Evolutionary conservation across 2,797 vertebrate genomes (phyloP), one percentile per base, ranked within the genome.

Genomic region (Malacoctenus gilli): DNA sequence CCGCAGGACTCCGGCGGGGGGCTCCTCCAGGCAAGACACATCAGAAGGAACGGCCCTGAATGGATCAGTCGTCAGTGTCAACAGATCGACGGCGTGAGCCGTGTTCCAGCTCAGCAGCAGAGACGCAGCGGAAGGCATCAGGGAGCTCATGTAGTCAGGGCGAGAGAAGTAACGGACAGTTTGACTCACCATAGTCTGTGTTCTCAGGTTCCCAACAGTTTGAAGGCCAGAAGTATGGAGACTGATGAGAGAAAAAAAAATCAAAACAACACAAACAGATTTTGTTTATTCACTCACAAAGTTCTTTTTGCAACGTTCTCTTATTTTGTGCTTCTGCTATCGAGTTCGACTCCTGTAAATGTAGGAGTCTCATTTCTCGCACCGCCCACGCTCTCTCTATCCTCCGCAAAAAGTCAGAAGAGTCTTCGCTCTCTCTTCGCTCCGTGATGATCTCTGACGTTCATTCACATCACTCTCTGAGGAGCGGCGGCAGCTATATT

Each of bases 181-280:
- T 16, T 79, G 73, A 86, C 94, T 94, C 81, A 98, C 96, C 96
- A 28, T 98, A 98, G 83, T 98, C 96, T 22, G 95, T 98, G 85
- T 97, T 98, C 85, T 98, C 96, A 9, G 96, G 96, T 85, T 97
- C 96, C 96, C 96, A 98, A 79, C 95, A 97, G 86, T 97, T 96
- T 31, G 96, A 97, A 81, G 95, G 95, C 95, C 96, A 98, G 80
- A 96, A 97, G 77, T 96, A 98, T 0, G 95, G 95, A 84, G 96
- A 94, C 95, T 97, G 84, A 50, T n/a, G n/a, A n/a, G n/a, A n/a
- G n/a, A n/a, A n/a, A n/a, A n/a, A n/a, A n/a, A n/a, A n/a, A n/a
- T n/a, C n/a, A n/a, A n/a, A n/a, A n/a, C n/a, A n/a, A n/a, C n/a
- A n/a, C n/a, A n/a, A 54, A 38, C 25, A 59, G 9, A 50, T 35